Evolutionary conservation across 2,113 vertebrate genomes (phyloP), one percentile per base, ranked within the genome.

Genomic region (Osmerus mordax): DNA sequence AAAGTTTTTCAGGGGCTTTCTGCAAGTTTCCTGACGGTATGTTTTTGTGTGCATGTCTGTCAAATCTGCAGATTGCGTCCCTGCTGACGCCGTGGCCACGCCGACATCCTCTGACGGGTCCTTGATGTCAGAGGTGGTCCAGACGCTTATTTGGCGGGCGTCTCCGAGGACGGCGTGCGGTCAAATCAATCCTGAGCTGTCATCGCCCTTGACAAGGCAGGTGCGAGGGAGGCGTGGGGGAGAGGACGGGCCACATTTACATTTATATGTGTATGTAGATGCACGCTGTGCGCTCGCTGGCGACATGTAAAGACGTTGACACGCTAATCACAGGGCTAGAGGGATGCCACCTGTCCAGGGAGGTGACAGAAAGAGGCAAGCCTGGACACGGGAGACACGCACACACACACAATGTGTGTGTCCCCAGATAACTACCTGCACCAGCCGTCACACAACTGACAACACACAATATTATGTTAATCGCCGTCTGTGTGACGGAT

Each of bases 241-340:
- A 72, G 61, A 67, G 58, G 21, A 67, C 68, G 74, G 60, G 70
- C 21, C 74, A 55, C 71, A 92, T 92, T 92, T 91, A 89, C 90
- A 93, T 92, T 91, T 91, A 92, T 91, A 93, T 92, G 86, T 91
- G 89, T 89, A 91, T 88, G 87, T 84, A 89, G 86, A 91, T 87
- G 89, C 75, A 80, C 80, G 78, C 65, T 76, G 83, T 71, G 23
- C 28, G 77, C 71, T 80, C 78, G 41, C 76, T 73, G 77, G 87
- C 78, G 86, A 89, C 90, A 89, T 86, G 89, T 89, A 90, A 90
- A 91, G 89, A 91, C 75, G 81, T 79, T 91, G 91, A 93, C 92
- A 90, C 77, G 72, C 86, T 92, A 93, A 93, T 92, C 89, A 92
- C 85, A 88, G 88, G 90, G 88, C 84, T 88, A 72, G 84, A 19